Evolutionary conservation across 2,888 invertebrate genomes (phyloP).

Genomic region (Nesidiocoris tenuis): DNA sequence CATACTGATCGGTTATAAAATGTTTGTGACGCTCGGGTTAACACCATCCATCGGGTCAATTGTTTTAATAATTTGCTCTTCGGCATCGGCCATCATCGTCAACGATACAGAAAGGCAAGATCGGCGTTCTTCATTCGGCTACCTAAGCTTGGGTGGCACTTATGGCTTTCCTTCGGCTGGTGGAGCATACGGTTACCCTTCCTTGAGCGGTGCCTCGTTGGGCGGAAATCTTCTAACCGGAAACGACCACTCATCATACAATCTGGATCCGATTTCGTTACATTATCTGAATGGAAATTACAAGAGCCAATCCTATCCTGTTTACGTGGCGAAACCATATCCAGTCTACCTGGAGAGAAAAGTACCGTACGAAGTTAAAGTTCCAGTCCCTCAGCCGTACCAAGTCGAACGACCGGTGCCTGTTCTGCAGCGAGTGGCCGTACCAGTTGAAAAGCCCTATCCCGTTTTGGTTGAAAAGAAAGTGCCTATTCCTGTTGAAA

Average conservation of each 20-base stretch:
- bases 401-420: conserved; percentile 48
- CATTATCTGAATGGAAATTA: background rate
- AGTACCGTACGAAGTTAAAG: conserved; percentile 54
- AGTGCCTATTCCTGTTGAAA: conserved; percentile 61
- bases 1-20: no score
- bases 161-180: background rate
- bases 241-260: background rate
- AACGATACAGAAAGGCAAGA: background rate
- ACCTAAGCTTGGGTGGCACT: background rate
- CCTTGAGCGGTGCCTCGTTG: background rate
- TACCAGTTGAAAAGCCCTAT: conserved; percentile 67
- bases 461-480: conserved; percentile 74
- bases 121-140: background rate
- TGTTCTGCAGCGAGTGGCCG: conserved; percentile 49
- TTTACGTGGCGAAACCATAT: conserved; percentile 64
- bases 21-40: no score
- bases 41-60: no score
- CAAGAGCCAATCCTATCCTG: conserved; percentile 31
- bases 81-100: background rate
- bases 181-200: background rate
- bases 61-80: no score
- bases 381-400: conserved; percentile 58
- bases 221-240: background rate
- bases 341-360: conserved; percentile 73
- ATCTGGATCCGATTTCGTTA: background rate